Evolutionary conservation across 2,113 vertebrate genomes (phyloP), one percentile per base, ranked within the genome.

Genomic region (Lonchura striata): DNA sequence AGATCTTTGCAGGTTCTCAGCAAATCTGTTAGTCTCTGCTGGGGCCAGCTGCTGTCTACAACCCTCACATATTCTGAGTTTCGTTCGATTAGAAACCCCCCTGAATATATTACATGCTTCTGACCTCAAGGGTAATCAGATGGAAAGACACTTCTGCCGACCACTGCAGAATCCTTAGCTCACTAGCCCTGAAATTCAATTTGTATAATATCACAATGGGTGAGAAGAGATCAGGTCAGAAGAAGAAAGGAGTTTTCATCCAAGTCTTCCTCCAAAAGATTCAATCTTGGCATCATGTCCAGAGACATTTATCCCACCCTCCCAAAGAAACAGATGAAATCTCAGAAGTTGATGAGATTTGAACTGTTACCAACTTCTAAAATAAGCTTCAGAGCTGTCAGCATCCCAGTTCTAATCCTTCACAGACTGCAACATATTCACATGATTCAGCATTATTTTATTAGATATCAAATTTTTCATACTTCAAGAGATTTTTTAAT

Each of bases 31-130:
- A 96, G 79, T 90, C 82, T 96, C 93, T 95, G 80, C 90, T 93
- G 90, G 90, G 96, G 82, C 93, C 93, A 97, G 95, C 86, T 96
- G 96, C 94, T 95, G 85, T 96, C 96, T 97, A 86, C 94, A 97
- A 66, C 90, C 49, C 92, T 94, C 82, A 41, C 86, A 84, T 65
- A 93, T 60, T 94, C 93, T 64, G 86, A 79, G 90, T 56, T 92
- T 82, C 4, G 13, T 84, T 96, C 22, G 1, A 95, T 97, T 93
- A 96, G 95, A 96, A 94, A 92, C 88, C 82, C 92, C 94, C 65
- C 72, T 57, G 92, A 96, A 96, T 88, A 80, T 50, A 92, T 90
- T 93, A 95, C 8, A 23, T 81, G 57, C 25, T 83, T 74, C 85
- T 93, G 90, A 93, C 85, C 94, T 78, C 94, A 70, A 44, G 90